Base-by-base conservation (phyloP, 2,888 invertebrate genomes). In the Ethmia dodecea region DNA sequence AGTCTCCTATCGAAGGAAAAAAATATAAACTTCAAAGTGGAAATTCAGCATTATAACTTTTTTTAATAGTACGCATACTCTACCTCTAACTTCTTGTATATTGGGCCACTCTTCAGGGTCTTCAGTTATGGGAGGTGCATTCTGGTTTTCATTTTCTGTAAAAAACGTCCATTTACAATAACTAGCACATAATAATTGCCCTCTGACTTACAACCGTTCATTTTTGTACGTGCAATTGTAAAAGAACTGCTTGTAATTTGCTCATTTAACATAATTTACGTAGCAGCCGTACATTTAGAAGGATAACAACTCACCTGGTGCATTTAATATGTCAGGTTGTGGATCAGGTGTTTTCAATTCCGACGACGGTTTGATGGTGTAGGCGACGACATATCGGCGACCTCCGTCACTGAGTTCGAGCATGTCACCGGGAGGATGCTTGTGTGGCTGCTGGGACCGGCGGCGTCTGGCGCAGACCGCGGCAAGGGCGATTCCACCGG, bases 381-480 rank as follows among this genome's bases (percentile, higher is more conserved):
- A 95, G 8, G 94, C 94, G 12, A 95, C 94, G 25, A 95, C 94
- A 60, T 94, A 94, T 48, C 94, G 89, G 53, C 94, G 90, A 52
- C 94, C 94, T 1, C 93, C 94, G 18, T 94, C 93, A 46, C 94
- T 94, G 25, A 53, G 90, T 87, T 59, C 94, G 89, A 57, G 90
- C 80, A 84, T 83, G 33, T 86, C 84, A 8, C 86, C 74, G 13
- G 81, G 78, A 1, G 86, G 83, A 42, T 84, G 78, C 37, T 84
- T 83, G 53, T 83, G 71, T 0, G 75, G 75, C 0, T 75, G 72
- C n/a, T 67, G 62, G 1, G 74, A 61, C 5, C 79, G 65, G n/a
- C 70, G 62, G 27, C 72, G 52, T 1, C 75, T 57, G 1, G 76
- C 80, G 38, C 76, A 83, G 1, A 77, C 55, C 0, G 73, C 80